These are phyloP conservation scores for Mustelus asterias DNA, from an alignment of 2,113 vertebrate species.

Conservation along the genomic window DNA sequence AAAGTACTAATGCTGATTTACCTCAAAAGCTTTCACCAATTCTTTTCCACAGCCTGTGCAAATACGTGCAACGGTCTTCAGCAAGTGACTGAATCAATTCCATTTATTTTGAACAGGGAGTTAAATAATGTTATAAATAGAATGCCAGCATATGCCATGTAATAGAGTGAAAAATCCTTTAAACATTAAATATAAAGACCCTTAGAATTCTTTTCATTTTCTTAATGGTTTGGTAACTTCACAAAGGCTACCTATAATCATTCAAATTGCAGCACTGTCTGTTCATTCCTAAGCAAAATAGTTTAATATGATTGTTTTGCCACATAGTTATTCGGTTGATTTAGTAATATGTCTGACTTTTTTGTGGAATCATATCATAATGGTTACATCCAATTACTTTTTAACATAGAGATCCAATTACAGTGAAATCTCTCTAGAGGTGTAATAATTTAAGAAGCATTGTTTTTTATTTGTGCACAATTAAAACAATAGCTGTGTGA, in stretches of 20 bases:
- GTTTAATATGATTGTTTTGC: neutral
- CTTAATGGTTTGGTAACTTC: neutral
- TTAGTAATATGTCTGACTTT: neutral
- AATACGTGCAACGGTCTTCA: too few relatives aligned
- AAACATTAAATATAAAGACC: neutral
- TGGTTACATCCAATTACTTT: neutral
- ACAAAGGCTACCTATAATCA: neutral
- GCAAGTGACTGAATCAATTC: neutral
- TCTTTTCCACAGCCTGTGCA: neutral
- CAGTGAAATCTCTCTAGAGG: too few relatives aligned
- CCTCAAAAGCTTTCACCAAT: neutral
- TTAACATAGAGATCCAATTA: neutral
- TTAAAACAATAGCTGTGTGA: neutral
- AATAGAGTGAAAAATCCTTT: neutral
- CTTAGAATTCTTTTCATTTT: neutral
- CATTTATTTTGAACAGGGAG: neutral
- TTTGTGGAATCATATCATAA: too few relatives aligned
- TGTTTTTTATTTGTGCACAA: neutral
- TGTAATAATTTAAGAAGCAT: neutral
- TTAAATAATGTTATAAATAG: neutral
- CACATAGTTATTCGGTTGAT: neutral
- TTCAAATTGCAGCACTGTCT: neutral
- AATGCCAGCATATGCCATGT: neutral
- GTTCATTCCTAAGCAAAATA: neutral
- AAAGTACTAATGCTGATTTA: neutral